Percentiles rank a stretch among this genome's conserved stretches.
phyloP scores from a whole-genome alignment of 2,888 invertebrate species.

The Apoda limacodes region DNA sequence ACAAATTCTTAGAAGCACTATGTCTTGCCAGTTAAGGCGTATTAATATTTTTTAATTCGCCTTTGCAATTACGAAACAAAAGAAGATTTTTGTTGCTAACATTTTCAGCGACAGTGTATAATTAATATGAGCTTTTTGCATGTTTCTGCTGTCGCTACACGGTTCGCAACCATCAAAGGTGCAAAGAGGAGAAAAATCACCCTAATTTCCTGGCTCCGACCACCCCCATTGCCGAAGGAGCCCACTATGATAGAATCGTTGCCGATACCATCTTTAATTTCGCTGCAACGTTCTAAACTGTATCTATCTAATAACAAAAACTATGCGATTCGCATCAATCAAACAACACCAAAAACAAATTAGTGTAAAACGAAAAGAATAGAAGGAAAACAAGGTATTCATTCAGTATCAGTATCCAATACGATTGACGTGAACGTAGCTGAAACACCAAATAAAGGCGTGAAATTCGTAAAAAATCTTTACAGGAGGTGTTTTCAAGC shows the following conservation, averaged over 20 bases:
- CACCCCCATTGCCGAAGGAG: conserved; percentile 48
- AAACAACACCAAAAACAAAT: too few species aligned
- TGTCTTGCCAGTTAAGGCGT: too few species aligned
- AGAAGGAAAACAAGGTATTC: conserved; percentile 1
- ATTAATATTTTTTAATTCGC: too few species aligned
- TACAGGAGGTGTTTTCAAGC: conserved; percentile 31
- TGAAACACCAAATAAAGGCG: conserved; percentile 32
- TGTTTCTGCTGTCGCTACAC: conserved; percentile 29
- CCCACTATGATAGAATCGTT: conserved; percentile 66
- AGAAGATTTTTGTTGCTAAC: too few species aligned
- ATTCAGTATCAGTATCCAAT: conserved; percentile 9
- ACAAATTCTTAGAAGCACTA: too few species aligned
- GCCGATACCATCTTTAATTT: conserved; percentile 74
- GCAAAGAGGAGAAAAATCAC: conserved; percentile 62
- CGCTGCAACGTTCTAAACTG: too few species aligned
- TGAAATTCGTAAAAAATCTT: conserved; percentile 33
- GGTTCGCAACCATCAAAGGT: conserved; percentile 29
- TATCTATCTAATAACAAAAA: too few species aligned
- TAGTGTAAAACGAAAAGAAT: conserved; percentile 1
- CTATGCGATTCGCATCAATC: too few species aligned
- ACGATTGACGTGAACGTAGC: conserved; percentile 30
- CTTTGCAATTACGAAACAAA: too few species aligned
- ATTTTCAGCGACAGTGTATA: conserved; percentile 1
- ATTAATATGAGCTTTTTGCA: conserved; percentile 5
- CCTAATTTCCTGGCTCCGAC: conserved; percentile 55